A percentile compares a stretch with the other conserved stretches of the same genome.
phyloP scores from a whole-genome alignment of 2,113 vertebrate species.

The Cyanoderma ruficeps region DNA sequence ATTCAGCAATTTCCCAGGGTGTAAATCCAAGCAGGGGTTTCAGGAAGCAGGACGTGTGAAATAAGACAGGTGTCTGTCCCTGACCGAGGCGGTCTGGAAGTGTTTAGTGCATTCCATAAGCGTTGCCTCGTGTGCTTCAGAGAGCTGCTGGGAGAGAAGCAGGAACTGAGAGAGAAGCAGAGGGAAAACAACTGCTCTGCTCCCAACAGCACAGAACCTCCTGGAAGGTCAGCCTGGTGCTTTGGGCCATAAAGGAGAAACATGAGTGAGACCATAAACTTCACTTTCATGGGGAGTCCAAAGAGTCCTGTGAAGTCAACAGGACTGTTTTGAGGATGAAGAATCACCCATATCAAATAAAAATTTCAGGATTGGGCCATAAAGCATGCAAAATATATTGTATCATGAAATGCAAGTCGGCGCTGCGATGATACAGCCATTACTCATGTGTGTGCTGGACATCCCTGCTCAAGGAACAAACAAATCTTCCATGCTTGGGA shows the following conservation, averaged over 20 bases:
- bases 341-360: slow-evolving; percentile 9
- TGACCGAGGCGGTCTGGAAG: slow-evolving; percentile 11
- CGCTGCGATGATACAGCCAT: background rate
- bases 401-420: slow-evolving; percentile 13
- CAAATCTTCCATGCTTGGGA: slow-evolving; percentile 5
- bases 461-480: background rate
- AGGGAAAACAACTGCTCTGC: background rate
- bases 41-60: slow-evolving; percentile 25
- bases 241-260: slow-evolving; percentile 13
- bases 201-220: background rate
- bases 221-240: background rate
- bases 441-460: background rate
- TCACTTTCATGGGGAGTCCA: background rate
- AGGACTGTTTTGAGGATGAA: background rate
- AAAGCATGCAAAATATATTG: slow-evolving; percentile 31
- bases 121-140: background rate
- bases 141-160: background rate
- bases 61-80: slow-evolving; percentile 43
- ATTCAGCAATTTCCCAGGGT: slow-evolving; percentile 22
- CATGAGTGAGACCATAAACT: background rate
- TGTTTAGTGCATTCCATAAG: background rate
- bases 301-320: background rate
- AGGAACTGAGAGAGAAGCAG: background rate
- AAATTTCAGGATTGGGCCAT: background rate
- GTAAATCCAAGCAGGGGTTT: slow-evolving; percentile 43